phyloP scores from a whole-genome alignment of 2,113 vertebrate species.

The Cephalopterus ornatus region DNA sequence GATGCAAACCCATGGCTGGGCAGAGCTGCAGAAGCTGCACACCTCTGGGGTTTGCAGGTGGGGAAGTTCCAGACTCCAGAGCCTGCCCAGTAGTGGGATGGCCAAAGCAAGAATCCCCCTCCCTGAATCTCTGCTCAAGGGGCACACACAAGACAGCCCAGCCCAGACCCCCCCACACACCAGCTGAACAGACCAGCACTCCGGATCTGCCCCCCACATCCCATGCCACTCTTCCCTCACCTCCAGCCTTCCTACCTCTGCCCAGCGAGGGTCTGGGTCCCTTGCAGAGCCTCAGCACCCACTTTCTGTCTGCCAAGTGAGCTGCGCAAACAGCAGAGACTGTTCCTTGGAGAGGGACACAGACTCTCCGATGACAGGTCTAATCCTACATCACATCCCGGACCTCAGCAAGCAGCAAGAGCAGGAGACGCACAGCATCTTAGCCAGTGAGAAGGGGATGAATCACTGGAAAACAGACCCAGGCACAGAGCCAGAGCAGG shows the following conservation, averaged over 20 bases:
- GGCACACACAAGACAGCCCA: not conserved
- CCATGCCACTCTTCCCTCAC: not conserved
- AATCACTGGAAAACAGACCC: constrained; percentile 42
- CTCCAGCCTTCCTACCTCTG: not conserved
- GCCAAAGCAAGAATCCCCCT: not conserved
- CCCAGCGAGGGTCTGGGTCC: not conserved
- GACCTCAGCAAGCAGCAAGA: not conserved
- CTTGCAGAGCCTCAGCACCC: not conserved
- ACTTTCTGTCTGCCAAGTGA: not conserved
- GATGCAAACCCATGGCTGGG: not conserved
- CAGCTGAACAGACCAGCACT: not conserved
- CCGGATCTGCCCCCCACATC: not conserved
- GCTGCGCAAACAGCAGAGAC: not conserved
- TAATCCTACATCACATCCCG: not conserved
- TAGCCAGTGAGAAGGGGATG: not conserved
- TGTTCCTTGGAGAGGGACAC: not conserved
- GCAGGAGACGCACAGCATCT: not conserved
- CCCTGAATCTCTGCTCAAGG: not conserved
- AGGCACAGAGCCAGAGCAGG: constrained; percentile 11
- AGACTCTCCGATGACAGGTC: not conserved
- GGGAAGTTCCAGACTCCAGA: not conserved
- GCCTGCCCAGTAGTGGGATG: not conserved
- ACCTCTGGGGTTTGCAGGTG: not conserved
- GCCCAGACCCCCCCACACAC: accelerated
- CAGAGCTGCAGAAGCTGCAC: not conserved